Evolutionary conservation across 2,797 vertebrate species (phyloP).

Genomic region (Antennarius maculatus): DNA sequence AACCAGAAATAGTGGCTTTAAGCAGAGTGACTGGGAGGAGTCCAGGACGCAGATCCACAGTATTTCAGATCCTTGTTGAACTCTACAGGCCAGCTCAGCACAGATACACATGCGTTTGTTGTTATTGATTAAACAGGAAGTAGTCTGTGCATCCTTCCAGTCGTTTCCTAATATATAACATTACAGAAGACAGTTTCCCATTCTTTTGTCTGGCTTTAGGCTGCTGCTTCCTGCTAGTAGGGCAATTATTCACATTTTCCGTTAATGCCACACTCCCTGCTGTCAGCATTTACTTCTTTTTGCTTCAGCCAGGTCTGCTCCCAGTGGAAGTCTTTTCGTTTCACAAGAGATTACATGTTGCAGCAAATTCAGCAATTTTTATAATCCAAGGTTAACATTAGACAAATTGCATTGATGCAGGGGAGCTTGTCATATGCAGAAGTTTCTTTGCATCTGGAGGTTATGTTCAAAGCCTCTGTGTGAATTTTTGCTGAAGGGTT

Average conservation of each 20-base stretch:
- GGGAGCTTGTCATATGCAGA: background rate
- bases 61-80: slow-evolving; percentile 2
- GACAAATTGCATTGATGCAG: background rate
- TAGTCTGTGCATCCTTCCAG: slow-evolving; percentile 21
- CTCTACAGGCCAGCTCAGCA: background rate
- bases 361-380: background rate
- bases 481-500: slow-evolving; percentile 11
- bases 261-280: slow-evolving; percentile 40
- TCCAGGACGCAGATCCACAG: slow-evolving; percentile 10
- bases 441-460: background rate
- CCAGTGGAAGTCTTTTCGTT: slow-evolving; percentile 38
- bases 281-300: slow-evolving; percentile 59
- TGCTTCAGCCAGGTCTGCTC: slow-evolving; percentile 14
- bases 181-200: slow-evolving; percentile 43
- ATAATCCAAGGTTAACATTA: background rate
- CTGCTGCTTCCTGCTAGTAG: slow-evolving; percentile 44
- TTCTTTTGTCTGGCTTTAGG: slow-evolving; percentile 67
- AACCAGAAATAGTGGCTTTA: slow-evolving; percentile 38
- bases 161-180: slow-evolving; percentile 3
- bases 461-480: background rate
- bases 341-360: slow-evolving; percentile 35
- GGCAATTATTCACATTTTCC: slow-evolving; percentile 50
- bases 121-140: slow-evolving; percentile 19
- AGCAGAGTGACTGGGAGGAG: slow-evolving; percentile 12
- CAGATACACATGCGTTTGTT: slow-evolving; percentile 6